Evolutionary conservation across 64 coral and sea anemone genomes (phyloP).

Genomic region (Platygyra sinensis): DNA sequence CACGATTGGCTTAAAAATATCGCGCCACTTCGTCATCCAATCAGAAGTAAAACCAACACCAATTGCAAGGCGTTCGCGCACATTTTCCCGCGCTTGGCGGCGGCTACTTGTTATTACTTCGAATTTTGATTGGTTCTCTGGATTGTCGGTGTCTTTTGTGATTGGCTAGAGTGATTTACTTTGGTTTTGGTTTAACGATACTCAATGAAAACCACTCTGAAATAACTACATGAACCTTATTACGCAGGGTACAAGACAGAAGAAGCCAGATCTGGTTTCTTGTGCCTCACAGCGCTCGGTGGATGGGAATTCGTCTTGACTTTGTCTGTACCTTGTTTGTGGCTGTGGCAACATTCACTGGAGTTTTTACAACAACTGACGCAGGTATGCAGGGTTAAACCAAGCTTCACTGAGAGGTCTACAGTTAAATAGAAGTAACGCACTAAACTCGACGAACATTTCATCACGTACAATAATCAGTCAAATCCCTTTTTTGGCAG

Average conservation of each 20-base stretch:
- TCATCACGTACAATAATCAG: too few relatives aligned
- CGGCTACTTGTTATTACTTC: too few relatives aligned
- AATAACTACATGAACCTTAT: background rate
- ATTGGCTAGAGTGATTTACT: background rate
- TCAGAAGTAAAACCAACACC: too few relatives aligned
- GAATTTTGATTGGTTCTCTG: too few relatives aligned
- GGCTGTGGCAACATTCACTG: constrained; percentile 86
- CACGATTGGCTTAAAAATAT: too few relatives aligned
- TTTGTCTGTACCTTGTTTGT: constrained; percentile 92
- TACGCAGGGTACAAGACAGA: constrained; percentile 83
- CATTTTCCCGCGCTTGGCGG: too few relatives aligned
- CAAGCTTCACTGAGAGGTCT: background rate
- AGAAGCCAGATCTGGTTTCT: constrained; percentile 96
- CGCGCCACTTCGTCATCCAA: too few relatives aligned
- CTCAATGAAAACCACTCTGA: background rate
- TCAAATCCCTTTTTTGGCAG: constrained; percentile 16
- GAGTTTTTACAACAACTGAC: constrained; percentile 80
- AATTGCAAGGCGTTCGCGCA: too few relatives aligned
- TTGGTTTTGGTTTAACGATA: too few relatives aligned
- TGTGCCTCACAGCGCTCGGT: constrained; percentile 89
- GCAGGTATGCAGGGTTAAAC: constrained; percentile 56
- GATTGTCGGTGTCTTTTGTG: too few relatives aligned
- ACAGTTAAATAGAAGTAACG: too few relatives aligned
- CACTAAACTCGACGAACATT: too few relatives aligned
- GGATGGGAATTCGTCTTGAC: constrained; percentile 94